Evolutionary conservation across 2,797 vertebrate species (phyloP).

Genomic region (Gymnopithys bicolor): DNA sequence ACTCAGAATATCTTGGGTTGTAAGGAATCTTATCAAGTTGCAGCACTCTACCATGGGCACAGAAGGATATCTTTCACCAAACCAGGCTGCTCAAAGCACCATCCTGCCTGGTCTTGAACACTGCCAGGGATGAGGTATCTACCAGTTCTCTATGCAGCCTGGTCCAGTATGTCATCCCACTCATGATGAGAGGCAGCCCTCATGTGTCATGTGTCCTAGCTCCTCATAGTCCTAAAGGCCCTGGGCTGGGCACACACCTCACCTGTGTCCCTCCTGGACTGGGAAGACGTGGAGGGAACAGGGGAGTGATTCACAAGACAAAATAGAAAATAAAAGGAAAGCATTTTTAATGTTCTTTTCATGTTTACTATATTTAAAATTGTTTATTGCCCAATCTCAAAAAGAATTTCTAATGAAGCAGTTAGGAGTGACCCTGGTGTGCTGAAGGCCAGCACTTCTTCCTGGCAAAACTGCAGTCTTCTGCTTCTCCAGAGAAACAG

Average conservation of each 20-base stretch:
- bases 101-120: background rate
- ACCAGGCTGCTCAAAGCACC: background rate
- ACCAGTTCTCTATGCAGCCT: background rate
- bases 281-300: background rate
- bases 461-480: background rate
- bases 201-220: background rate
- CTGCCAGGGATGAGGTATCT: background rate
- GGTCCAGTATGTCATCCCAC: background rate
- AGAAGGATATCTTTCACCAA: background rate
- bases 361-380: background rate
- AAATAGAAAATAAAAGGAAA: background rate
- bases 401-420: background rate
- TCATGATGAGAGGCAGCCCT: background rate
- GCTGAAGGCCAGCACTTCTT: background rate
- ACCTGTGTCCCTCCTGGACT: background rate
- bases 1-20: background rate
- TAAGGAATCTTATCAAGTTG: background rate
- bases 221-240: background rate
- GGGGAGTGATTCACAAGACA: background rate
- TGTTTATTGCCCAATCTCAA: background rate
- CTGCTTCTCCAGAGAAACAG: background rate
- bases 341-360: background rate
- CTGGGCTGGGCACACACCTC: background rate
- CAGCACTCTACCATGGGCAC: background rate
- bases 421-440: background rate